Base-by-base conservation (phyloP, 2,797 vertebrate species). In the Propithecus deckenii region DNA sequence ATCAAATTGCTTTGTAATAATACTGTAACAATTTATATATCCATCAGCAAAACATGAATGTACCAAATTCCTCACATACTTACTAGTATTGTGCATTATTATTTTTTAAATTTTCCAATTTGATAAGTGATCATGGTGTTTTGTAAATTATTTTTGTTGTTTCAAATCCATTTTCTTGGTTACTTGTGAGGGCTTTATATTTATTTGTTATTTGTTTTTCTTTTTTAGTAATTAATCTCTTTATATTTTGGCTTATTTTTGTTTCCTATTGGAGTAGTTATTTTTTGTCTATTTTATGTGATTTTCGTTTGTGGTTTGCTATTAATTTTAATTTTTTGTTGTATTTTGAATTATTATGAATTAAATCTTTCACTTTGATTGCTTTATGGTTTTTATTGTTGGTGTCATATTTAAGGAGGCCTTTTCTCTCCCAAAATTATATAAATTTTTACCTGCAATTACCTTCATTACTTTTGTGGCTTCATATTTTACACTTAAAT, bases 401-500 rank as follows among this genome's bases (percentile, higher is more conserved):
- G 48, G 13, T 74, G 20, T 86, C 35, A 72, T 74, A 30, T 69
- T 86, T 86, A 91, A 17, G 8, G 95, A 92, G 11, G 14, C 23
- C 12, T 90, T 88, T 5, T 22, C 28, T 96, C 17, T 92, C 7
- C 38, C 11, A 10, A 92, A 79, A 74, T 92, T 69, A 46, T 5
- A 67, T 78, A 43, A 14, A 23, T 22, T 69, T 86, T 96, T 89
- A 71, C 57, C 6, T 67, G 3, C 0, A 89, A 32, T 6, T 69
- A 23, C 4, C 13, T 59, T 72, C 9, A 85, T 52, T 57, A 63
- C 22, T 83, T 94, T 86, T 32, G 30, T 28, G 30, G 50, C 6
- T 95, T 97, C 8, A 46, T 91, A 80, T 55, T 80, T 97, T 76
- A 57, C 4, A 57, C 8, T 89, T 69, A 48, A 10, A 55, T 94